A percentile compares a stretch with the other conserved stretches of the same genome.
Conservation (phyloP, 2,888 invertebrate genomes). For the Papilio elwesi region DNA sequence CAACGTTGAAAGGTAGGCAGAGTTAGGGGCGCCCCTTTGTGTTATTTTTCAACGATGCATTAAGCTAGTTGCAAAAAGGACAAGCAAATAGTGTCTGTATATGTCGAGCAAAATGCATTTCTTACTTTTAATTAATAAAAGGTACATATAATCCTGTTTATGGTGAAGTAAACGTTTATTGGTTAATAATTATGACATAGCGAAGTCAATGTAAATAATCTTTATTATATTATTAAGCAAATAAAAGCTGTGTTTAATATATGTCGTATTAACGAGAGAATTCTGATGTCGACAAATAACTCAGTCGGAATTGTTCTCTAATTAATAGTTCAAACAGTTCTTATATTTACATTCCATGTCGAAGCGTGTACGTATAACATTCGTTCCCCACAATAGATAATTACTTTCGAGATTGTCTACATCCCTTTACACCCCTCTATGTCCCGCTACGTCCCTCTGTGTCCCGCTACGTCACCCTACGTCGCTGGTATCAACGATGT, state of each 20-base stretch:
- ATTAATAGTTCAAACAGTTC: slow-evolving; percentile 26
- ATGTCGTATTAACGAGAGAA: slow-evolving; percentile 3
- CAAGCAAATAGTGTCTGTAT: not conserved
- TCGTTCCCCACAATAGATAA: slow-evolving; percentile 36
- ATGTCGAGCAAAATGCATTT: not conserved
- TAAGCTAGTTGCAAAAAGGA: not conserved
- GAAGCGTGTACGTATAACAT: slow-evolving; percentile 24
- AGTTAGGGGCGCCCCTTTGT: too few relatives aligned
- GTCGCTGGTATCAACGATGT: slow-evolving; percentile 24
- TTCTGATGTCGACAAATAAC: slow-evolving; percentile 12
- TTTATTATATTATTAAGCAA: not conserved
- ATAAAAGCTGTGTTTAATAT: slow-evolving; percentile 7
- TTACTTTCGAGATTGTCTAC: slow-evolving; percentile 33
- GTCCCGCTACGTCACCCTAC: slow-evolving; percentile 3
- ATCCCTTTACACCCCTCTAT: slow-evolving; percentile 25
- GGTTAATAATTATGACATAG: not conserved
- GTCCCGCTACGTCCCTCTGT: slow-evolving; percentile 2
- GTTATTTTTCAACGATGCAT: not conserved
- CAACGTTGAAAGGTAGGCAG: too few relatives aligned
- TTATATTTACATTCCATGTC: slow-evolving; percentile 30
- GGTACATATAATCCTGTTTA: not conserved
- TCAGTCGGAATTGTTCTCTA: slow-evolving; percentile 5
- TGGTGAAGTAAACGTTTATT: not conserved
- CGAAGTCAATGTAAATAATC: too few relatives aligned
- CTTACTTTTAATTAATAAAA: not conserved